Evolutionary conservation across 2,888 invertebrate species (phyloP).

Genomic region (Vanessa cardui): DNA sequence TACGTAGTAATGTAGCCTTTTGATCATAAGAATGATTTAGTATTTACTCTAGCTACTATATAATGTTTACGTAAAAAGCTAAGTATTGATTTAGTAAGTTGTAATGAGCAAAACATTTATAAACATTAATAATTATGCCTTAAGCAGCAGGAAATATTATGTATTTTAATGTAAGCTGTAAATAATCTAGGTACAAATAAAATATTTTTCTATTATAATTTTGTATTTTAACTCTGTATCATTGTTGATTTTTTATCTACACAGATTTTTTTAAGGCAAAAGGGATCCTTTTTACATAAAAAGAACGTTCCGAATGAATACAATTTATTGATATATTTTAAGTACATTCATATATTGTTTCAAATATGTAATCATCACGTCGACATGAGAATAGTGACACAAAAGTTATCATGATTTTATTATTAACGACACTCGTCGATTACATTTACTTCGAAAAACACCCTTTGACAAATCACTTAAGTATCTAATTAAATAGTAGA

Average conservation of each 20-base stretch:
- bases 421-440: conserved; percentile 19
- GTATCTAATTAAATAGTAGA: conserved; percentile 37
- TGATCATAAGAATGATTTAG: neutral
- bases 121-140: too few relatives aligned
- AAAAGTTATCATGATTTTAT: conserved; percentile 14
- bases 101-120: too few relatives aligned
- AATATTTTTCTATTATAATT: neutral
- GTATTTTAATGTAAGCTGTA: conserved; percentile 11
- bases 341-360: conserved; percentile 47
- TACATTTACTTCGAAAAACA: conserved; percentile 25
- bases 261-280: too few relatives aligned
- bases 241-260: too few relatives aligned
- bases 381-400: conserved; percentile 40
- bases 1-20: neutral
- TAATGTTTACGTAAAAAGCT: neutral
- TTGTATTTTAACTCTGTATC: neutral
- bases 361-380: conserved; percentile 44
- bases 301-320: conserved; percentile 37
- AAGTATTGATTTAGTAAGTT: neutral
- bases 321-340: conserved; percentile 53
- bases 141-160: neutral
- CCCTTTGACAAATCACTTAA: conserved; percentile 31
- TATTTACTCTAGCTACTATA: conserved; percentile 17
- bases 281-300: too few relatives aligned
- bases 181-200: neutral